Conservation (phyloP, 2,888 invertebrate species). For the Pseudoips prasinana region DNA sequence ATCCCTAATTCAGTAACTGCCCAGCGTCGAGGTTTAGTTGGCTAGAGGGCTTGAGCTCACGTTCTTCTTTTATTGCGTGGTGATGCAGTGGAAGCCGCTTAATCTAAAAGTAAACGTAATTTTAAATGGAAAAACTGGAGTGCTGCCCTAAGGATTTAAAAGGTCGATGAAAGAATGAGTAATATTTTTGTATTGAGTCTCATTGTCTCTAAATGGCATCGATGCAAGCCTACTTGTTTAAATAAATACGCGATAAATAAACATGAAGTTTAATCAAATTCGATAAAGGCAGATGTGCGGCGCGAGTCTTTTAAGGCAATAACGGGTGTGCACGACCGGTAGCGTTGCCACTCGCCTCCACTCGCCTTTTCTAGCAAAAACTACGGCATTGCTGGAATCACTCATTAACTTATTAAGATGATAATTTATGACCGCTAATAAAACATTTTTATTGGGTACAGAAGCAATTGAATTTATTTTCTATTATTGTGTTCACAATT, state of each 20-base stretch:
- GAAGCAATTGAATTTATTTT: slow-evolving; percentile 39
- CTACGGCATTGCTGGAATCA: slow-evolving; percentile 69
- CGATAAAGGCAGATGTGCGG: slow-evolving; percentile 75
- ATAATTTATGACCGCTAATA: slow-evolving; percentile 70
- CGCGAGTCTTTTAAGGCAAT: slow-evolving; percentile 65
- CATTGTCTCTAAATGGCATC: slow-evolving; percentile 44
- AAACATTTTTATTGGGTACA: slow-evolving; percentile 66
- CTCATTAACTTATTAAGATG: slow-evolving; percentile 80
- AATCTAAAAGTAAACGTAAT: too few species aligned
- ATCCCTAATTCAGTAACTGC: too few species aligned
- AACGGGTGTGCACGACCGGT: slow-evolving; percentile 59
- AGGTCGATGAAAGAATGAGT: slow-evolving; percentile 21
- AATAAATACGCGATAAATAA: slow-evolving; percentile 71
- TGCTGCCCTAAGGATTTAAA: slow-evolving; percentile 26
- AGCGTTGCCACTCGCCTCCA: slow-evolving; percentile 54
- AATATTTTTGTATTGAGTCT: slow-evolving; percentile 29
- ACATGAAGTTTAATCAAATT: slow-evolving; percentile 80
- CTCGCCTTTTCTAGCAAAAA: slow-evolving; percentile 52
- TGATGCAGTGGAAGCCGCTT: too few species aligned
- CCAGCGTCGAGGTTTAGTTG: too few species aligned
- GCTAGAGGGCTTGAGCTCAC: too few species aligned
- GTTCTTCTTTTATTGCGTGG: too few species aligned
- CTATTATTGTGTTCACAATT: slow-evolving; percentile 37
- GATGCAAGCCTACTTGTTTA: slow-evolving; percentile 48
- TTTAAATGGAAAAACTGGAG: slow-evolving; percentile 13